phyloP scores from a whole-genome alignment of 2,797 vertebrate genomes.

The Myotis vivesi region DNA sequence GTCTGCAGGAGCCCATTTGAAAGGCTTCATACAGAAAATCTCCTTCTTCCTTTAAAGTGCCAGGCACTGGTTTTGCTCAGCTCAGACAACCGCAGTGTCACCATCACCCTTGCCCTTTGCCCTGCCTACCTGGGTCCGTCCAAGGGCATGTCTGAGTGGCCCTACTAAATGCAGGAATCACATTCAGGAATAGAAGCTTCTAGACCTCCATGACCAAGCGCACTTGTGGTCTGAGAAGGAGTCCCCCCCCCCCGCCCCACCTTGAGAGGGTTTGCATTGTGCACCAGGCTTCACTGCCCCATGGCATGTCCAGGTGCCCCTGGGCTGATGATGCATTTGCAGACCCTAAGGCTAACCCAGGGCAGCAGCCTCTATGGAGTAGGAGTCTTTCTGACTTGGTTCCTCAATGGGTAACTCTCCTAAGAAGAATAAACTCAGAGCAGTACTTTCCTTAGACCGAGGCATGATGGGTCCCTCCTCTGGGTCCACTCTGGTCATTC shows the following conservation, averaged over 20 bases:
- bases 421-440: neutral
- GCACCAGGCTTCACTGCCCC: neutral
- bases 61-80: conserved; percentile 51
- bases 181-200: neutral
- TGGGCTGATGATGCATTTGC: neutral
- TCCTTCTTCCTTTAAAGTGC: conserved; percentile 61
- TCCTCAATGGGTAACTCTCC: neutral
- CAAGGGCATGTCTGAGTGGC: neutral
- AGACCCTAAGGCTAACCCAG: neutral
- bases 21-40: conserved; percentile 65
- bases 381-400: neutral
- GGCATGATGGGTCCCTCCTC: neutral
- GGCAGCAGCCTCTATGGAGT: neutral
- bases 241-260: no score
- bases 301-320: rapidly evolving
- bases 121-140: neutral
- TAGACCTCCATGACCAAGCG: neutral
- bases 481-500: neutral
- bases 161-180: neutral
- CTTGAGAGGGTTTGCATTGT: neutral
- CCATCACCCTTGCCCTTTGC: neutral
- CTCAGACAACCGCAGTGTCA: neutral
- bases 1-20: conserved; percentile 80
- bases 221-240: neutral
- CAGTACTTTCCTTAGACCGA: neutral